phyloP scores from a whole-genome alignment of 1,140 invertebrate genomes.

The Gyrodactylus bullatarudis region DNA sequence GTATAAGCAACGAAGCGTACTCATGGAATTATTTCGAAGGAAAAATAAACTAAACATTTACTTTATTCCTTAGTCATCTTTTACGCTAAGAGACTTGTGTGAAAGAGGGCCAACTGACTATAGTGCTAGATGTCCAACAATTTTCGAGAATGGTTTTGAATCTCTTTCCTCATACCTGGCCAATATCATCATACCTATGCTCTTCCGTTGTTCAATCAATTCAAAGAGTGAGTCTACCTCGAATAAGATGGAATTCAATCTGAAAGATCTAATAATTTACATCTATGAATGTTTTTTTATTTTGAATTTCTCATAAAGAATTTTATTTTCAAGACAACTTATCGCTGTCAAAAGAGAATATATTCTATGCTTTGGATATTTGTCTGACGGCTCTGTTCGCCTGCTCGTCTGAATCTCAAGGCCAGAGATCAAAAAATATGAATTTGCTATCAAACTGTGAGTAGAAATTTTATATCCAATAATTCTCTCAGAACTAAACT shows the following conservation, averaged over 20 bases:
- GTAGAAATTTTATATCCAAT: too few species aligned
- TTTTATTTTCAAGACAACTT: not conserved
- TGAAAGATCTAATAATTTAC: too few species aligned
- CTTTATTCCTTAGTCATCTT: not conserved
- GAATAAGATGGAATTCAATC: too few species aligned
- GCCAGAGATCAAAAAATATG: too few species aligned
- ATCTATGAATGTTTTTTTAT: too few species aligned
- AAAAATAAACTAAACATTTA: too few species aligned
- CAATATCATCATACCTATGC: slow-evolving; percentile 1
- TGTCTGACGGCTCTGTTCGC: not conserved
- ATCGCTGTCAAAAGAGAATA: not conserved
- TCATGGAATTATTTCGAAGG: too few species aligned
- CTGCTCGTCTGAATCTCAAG: not conserved
- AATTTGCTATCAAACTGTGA: too few species aligned
- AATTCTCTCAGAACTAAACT: too few species aligned
- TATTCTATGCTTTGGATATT: not conserved
- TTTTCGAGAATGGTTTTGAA: not conserved
- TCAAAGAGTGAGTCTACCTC: slow-evolving; percentile 12
- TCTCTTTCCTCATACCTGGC: not conserved
- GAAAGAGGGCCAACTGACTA: not conserved
- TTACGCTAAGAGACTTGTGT: slow-evolving; percentile 1
- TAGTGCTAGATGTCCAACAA: not conserved
- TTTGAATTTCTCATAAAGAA: not conserved
- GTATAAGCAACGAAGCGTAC: too few species aligned
- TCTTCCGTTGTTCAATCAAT: not conserved